Percentiles rank a stretch among this genome's conserved stretches.
Conservation (phyloP, 2,888 invertebrate genomes). For the Agrenia bidenticulata region DNA sequence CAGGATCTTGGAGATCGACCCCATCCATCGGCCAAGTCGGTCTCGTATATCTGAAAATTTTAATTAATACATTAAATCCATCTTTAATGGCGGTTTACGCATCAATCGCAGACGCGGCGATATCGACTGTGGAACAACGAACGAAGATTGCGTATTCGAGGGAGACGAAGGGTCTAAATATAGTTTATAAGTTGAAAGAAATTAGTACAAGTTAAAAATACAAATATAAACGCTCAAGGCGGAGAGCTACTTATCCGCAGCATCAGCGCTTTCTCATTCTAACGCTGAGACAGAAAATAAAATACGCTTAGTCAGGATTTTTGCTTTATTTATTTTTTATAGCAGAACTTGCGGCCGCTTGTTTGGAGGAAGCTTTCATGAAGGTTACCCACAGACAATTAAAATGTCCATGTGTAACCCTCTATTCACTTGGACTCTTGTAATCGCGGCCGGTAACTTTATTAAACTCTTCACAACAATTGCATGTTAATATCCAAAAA, state of each 20-base stretch:
- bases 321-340: slow-evolving; percentile 14
- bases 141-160: not conserved
- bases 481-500: not conserved
- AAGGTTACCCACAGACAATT: slow-evolving; percentile 5
- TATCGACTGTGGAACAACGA: not conserved
- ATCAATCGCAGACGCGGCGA: not conserved
- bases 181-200: not conserved
- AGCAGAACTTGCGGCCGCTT: not conserved
- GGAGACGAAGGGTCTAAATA: not conserved
- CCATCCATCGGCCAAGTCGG: slow-evolving; percentile 5
- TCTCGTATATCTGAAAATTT: slow-evolving; percentile 8
- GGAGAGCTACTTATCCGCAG: too few species aligned
- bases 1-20: slow-evolving; percentile 7
- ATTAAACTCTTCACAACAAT: too few species aligned
- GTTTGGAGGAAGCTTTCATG: not conserved
- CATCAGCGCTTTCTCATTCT: too few species aligned
- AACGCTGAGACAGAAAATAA: not conserved
- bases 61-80: slow-evolving; percentile 2
- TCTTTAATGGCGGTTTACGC: not conserved
- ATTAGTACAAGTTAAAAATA: not conserved
- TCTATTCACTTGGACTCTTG: not conserved
- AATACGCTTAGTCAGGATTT: not conserved
- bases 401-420: not conserved
- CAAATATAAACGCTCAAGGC: not conserved
- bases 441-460: too few species aligned